Conservation (phyloP, 2,797 vertebrate genomes). For the Ptychobarbus kaznakovi region DNA sequence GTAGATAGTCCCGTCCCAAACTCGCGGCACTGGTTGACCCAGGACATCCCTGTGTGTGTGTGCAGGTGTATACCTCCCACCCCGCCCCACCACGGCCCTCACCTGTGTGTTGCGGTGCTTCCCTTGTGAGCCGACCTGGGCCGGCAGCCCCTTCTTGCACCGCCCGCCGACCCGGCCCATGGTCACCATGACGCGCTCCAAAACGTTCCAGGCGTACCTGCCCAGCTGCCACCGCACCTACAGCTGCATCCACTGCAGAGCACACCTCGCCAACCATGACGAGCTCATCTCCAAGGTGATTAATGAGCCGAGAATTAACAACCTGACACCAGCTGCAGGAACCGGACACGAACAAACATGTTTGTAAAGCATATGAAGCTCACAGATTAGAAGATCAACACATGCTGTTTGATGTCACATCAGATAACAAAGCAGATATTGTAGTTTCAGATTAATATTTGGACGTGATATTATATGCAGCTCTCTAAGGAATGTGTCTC, state of each 20-base stretch:
- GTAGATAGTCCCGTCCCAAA: not conserved
- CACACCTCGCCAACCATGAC: slow-evolving; percentile 97
- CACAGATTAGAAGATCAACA: slow-evolving; percentile 13
- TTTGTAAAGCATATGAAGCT: not conserved
- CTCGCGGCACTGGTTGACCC: not conserved
- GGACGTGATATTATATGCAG: slow-evolving; percentile 18
- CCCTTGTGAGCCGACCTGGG: slow-evolving; percentile 98
- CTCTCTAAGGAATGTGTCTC: slow-evolving; percentile 41
- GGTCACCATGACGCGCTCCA: slow-evolving; percentile 91
- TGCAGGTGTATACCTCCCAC: slow-evolving; percentile 87
- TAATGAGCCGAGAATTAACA: not conserved
- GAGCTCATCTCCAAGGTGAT: slow-evolving; percentile 99
- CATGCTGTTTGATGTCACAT: slow-evolving; percentile 24
- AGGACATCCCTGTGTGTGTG: slow-evolving; percentile 3
- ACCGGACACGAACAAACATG: not conserved
- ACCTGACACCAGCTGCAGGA: not conserved
- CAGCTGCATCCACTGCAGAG: slow-evolving; percentile 98
- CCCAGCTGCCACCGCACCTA: slow-evolving; percentile 97
- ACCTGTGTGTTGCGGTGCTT: slow-evolving; percentile 99
- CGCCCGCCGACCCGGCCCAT: slow-evolving; percentile 91
- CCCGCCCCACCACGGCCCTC: slow-evolving; percentile 97
- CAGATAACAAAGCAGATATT: not conserved
- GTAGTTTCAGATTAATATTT: not conserved
- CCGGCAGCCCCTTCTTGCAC: slow-evolving; percentile 95
- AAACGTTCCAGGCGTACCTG: slow-evolving; percentile 98